Evolutionary conservation across 2,797 vertebrate genomes (phyloP), one percentile per base, ranked within the genome.

Genomic region (Sardinella longiceps): DNA sequence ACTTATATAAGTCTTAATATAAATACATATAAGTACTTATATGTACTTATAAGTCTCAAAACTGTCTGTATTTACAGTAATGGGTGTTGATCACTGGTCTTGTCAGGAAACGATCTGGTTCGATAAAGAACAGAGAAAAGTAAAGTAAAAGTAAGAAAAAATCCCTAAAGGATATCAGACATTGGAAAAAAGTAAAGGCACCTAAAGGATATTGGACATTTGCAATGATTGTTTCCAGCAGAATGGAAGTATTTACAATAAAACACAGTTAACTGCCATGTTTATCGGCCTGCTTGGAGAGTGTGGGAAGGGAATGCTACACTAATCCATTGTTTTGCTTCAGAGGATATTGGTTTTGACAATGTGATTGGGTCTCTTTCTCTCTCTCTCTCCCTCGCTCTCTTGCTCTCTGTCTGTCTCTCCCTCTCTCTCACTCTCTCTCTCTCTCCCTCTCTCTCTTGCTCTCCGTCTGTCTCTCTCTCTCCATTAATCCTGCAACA

Each of bases 331-430:
- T 70, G 12, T 70, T 14, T 70, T 70, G 63, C 28, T 37, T 70
- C 63, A 33, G 63, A 33, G 63, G 63, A 10, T 70, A 37, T 70
- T 70, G 63, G 28, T 30, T 70, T 70, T 70, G 63, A 70, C 63
- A 30, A 11, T 25, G n/a, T 25, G 56, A 25, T 25, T 60, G 25
- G 25, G n/a, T 7, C 4, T 33, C 63, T 33, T 0, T 70, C 63
- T 66, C 28, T 66, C 63, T 33, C 1, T 66, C 28, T 66, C 25
- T 66, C 28, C 11, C 2, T 66, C 25, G 30, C 28, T 66, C 28
- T 66, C 63, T 66, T 28, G 30, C 3, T 66, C 60, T 66, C 25
- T 66, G 14, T 58, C 56, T 25, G 1, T 60, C 56, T 60, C 56
- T 60, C 56, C 28, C 58, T 60, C 58, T 60, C 58, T 60, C 23